These are phyloP conservation scores for Euphydryas editha DNA, from an alignment of 2,888 invertebrate species.

Conservation along the genomic window DNA sequence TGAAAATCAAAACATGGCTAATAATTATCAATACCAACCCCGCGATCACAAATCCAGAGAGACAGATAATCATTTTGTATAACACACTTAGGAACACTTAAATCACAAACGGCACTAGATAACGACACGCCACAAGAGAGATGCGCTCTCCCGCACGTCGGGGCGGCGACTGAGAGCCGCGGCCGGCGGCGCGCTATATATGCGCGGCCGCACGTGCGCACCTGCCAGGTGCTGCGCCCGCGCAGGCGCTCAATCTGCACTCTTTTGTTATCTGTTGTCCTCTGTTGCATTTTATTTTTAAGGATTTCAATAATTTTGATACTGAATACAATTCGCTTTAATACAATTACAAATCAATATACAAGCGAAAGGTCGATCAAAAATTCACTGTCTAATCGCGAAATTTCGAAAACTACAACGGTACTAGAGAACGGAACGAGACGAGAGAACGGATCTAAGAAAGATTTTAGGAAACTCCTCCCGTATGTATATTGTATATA, in stretches of 20 bases:
- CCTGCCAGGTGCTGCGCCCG: slow-evolving; percentile 19
- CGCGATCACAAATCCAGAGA: slow-evolving; percentile 80
- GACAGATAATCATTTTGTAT: slow-evolving; percentile 75
- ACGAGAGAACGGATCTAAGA: no score
- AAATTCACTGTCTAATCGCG: no score
- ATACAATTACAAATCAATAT: background rate
- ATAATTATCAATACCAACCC: slow-evolving; percentile 65
- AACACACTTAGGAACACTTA: slow-evolving; percentile 1
- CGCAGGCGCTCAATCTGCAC: slow-evolving; percentile 14
- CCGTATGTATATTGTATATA: no score
- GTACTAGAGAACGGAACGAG: no score
- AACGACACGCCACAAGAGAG: background rate
- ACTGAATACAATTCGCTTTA: background rate
- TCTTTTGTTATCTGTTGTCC: slow-evolving; percentile 8
- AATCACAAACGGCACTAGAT: background rate
- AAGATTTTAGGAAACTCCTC: no score
- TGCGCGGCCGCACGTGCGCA: slow-evolving; percentile 35
- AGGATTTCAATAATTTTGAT: background rate
- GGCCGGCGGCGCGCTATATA: slow-evolving; percentile 33
- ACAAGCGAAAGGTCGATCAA: no score
- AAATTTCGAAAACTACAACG: no score
- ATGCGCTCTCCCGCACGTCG: background rate
- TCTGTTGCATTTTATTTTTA: slow-evolving; percentile 16
- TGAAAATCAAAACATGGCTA: no score
- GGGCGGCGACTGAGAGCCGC: slow-evolving; percentile 12